These are phyloP conservation scores for Harmothoe impar DNA, from an alignment of 2,888 invertebrate genomes.

Conservation along the genomic window DNA sequence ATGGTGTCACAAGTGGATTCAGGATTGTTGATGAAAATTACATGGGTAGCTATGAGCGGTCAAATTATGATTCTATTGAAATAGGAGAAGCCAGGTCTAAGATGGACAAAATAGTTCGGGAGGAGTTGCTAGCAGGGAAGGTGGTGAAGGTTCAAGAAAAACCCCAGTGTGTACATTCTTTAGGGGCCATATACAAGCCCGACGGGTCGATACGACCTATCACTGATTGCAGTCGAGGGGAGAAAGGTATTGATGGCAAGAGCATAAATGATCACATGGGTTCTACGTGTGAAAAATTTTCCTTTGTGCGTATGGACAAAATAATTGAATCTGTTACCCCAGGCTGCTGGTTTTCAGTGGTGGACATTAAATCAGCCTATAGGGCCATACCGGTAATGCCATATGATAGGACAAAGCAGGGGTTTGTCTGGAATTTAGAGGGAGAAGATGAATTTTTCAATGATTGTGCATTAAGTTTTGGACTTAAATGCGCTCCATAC, in stretches of 20 bases:
- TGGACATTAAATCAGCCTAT: background rate
- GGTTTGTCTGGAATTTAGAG: background rate
- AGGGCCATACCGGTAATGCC: background rate
- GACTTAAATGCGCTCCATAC: background rate
- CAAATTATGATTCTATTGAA: no score
- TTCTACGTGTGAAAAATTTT: background rate
- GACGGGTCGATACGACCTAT: no score
- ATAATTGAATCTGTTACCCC: background rate
- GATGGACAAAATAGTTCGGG: background rate
- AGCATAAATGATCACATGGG: background rate
- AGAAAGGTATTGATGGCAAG: background rate
- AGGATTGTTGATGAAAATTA: no score
- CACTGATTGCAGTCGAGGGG: no score
- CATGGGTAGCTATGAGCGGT: no score
- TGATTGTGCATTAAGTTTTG: background rate
- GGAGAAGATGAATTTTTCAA: background rate
- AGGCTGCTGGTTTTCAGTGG: background rate
- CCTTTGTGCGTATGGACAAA: background rate
- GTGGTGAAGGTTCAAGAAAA: no score
- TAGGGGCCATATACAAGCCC: no score
- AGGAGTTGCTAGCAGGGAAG: background rate
- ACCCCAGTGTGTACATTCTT: no score
- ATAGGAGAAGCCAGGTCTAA: background rate
- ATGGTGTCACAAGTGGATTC: no score
- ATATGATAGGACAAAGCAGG: background rate